Percentiles rank a stretch among this genome's conserved stretches.
Conservation (phyloP, 92 coral and sea anemone species). For the Diadumene lineata region DNA sequence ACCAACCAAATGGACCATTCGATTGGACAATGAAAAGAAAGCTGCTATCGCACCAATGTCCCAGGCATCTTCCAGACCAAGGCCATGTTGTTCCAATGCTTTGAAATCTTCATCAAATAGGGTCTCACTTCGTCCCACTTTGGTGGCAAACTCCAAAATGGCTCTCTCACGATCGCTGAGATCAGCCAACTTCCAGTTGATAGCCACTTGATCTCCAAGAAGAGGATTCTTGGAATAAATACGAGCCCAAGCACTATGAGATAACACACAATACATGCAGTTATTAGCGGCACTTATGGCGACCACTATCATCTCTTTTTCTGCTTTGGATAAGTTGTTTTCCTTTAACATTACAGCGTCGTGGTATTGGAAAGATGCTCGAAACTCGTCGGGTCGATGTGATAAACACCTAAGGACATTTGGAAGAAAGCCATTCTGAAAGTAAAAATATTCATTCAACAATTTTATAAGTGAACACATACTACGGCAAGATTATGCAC, state of each 20-base stretch:
- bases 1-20: slow-evolving; percentile 86
- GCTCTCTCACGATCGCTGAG: slow-evolving; percentile 81
- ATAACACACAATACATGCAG: slow-evolving; percentile 92
- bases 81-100: slow-evolving; percentile 66
- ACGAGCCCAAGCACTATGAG: slow-evolving; percentile 93
- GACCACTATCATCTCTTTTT: slow-evolving; percentile 90
- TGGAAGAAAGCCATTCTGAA: slow-evolving; percentile 82
- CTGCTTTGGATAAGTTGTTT: slow-evolving; percentile 84
- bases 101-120: slow-evolving; percentile 67
- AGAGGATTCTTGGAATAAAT: slow-evolving; percentile 86
- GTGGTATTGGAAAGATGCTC: slow-evolving; percentile 82
- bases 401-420: slow-evolving; percentile 87
- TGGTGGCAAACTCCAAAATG: slow-evolving; percentile 83
- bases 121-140: slow-evolving; percentile 73
- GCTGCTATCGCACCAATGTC: slow-evolving; percentile 94
- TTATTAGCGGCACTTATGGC: slow-evolving; percentile 95
- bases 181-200: slow-evolving; percentile 89
- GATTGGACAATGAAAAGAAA: slow-evolving; percentile 89
- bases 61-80: slow-evolving; percentile 89
- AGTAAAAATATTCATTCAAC: slow-evolving; percentile 11
- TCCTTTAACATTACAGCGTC: slow-evolving; percentile 82
- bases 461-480: too few species aligned
- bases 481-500: too few species aligned
- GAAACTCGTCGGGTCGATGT: slow-evolving; percentile 94
- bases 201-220: slow-evolving; percentile 91